Percentiles rank a stretch among this genome's conserved stretches.
These are phyloP conservation scores for Nomada ruficornis DNA, from an alignment of 2,888 invertebrate genomes.

Conservation along the genomic window DNA sequence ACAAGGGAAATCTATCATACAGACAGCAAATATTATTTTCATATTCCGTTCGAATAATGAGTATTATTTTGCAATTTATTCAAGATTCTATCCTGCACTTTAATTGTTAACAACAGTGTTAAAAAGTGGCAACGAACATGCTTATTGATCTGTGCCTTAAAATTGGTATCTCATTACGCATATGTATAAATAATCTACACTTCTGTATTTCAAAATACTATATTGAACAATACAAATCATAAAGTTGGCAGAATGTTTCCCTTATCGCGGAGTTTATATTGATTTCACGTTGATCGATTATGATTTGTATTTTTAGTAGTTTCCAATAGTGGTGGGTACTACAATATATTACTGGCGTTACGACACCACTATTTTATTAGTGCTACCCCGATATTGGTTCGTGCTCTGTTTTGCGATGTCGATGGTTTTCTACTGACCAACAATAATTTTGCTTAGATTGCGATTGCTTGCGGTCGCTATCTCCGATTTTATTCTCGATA, in stretches of 20 bases:
- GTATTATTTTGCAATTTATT: too few relatives aligned
- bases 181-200: too few relatives aligned
- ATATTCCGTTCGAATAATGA: neutral
- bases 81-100: too few relatives aligned
- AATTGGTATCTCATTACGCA: too few relatives aligned
- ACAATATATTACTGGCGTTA: slow-evolving; percentile 32
- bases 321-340: slow-evolving; percentile 18
- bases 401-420: slow-evolving; percentile 35
- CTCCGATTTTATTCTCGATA: slow-evolving; percentile 17
- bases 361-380: slow-evolving; percentile 42
- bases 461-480: slow-evolving; percentile 2
- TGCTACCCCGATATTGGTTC: slow-evolving; percentile 44
- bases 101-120: too few relatives aligned
- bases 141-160: too few relatives aligned
- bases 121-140: too few relatives aligned
- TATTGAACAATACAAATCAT: neutral
- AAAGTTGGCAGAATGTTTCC: neutral
- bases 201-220: too few relatives aligned
- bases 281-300: slow-evolving; percentile 36
- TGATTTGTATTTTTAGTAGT: slow-evolving; percentile 53
- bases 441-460: slow-evolving; percentile 51
- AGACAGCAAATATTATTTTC: neutral
- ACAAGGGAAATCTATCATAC: neutral
- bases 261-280: slow-evolving; percentile 27
- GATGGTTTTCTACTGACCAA: slow-evolving; percentile 37